Base-by-base conservation (phyloP, 2,113 vertebrate species). In the Murina feae region DNA sequence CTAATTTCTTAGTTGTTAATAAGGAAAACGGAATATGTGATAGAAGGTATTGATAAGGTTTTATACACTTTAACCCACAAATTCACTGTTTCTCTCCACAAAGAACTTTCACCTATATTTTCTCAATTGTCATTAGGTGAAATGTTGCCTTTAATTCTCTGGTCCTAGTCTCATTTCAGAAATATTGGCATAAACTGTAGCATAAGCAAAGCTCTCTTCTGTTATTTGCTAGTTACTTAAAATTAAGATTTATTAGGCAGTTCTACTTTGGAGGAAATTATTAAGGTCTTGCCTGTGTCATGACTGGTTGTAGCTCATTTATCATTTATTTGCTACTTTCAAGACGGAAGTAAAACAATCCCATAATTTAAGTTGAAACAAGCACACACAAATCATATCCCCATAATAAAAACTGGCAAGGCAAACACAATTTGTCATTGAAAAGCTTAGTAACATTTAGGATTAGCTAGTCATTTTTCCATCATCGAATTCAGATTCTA, bases 181-280 rank as follows among this genome's bases (percentile, higher is more conserved):
- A 30, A 87, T 79, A 91, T 28, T 72, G 18, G 9, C 13, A 84
- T 63, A 39, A 87, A 9, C 20, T 91, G 1, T 30, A 79, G 10
- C 44, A 4, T 28, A 75, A 94, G 25, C 49, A 68, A 95, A 60
- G 11, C 5, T 35, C 71, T 17, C 23, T 10, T 91, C n/a, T 90
- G 66, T 47, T 87, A 81, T n/a, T 85, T 91, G 47, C 23, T 49
- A 21, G 49, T 87, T 75, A 89, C 44, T 91, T 39, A 94, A 87
- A 97, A 94, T 85, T 78, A 96, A 97, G 94, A 96, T 92, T 89
- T 95, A 96, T 84, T 86, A 66, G 55, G 80, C 65, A 28, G 11
- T 76, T 92, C 74, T 89, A 69, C 18, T 66, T 32, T 60, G 21
- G 80, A 95, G 92, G 97, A 97, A 97, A 89, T 84, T 12, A 18